These are phyloP conservation scores for Pangasius krempfi DNA, from an alignment of 2,797 vertebrate species.

Conservation along the genomic window DNA sequence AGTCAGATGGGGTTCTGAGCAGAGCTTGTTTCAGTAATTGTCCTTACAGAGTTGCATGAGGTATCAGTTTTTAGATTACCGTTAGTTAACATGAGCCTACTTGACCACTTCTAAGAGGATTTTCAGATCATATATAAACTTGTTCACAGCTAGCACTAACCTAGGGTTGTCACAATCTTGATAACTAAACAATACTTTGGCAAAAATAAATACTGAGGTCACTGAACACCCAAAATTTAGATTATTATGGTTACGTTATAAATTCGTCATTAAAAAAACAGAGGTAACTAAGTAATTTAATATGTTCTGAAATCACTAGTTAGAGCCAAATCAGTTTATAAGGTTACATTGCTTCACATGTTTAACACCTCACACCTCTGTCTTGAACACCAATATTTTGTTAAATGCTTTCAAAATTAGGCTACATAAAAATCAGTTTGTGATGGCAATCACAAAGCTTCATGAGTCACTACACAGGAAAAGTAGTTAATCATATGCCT, in stretches of 20 bases:
- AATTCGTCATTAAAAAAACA: background rate
- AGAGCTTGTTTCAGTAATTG: background rate
- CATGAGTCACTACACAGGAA: background rate
- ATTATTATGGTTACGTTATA: background rate
- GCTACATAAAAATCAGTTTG: background rate
- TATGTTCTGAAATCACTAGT: background rate
- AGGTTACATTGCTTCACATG: background rate
- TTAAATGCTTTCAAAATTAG: background rate
- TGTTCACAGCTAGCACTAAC: background rate
- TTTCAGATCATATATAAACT: background rate
- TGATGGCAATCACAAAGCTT: background rate
- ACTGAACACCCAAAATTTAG: background rate
- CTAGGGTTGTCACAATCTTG: background rate
- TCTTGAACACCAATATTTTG: background rate
- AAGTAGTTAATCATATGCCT: background rate
- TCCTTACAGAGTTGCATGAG: background rate
- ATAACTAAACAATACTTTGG: background rate
- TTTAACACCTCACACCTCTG: background rate
- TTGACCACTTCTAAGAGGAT: background rate
- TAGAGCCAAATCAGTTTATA: background rate
- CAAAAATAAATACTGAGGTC: no score
- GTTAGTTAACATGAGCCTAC: background rate
- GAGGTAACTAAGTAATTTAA: background rate
- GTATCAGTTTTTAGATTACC: background rate
- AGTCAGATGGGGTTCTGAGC: background rate